Percentiles rank a stretch among this genome's conserved stretches.
Evolutionary conservation across 2,113 vertebrate species (phyloP).

Genomic region (Eptesicus fuscus): DNA sequence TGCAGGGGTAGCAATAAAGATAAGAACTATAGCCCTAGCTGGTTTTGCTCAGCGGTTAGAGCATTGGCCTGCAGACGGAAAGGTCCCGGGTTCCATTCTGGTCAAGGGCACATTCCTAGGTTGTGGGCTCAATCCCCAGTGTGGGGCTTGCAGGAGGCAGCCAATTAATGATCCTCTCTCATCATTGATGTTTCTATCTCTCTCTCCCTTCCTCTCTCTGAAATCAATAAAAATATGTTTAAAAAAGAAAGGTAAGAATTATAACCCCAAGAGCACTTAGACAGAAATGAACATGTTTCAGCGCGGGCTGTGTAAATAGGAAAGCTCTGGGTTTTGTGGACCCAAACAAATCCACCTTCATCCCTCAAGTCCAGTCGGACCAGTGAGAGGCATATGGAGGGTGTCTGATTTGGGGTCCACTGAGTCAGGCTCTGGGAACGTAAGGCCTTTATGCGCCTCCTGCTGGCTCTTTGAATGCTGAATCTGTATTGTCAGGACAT

Average conservation of each 20-base stretch:
- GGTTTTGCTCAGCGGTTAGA: no score
- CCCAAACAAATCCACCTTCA: fast-evolving
- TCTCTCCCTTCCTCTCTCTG: no score
- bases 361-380: fast-evolving
- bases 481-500: not conserved
- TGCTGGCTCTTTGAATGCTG: not conserved
- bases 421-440: no score
- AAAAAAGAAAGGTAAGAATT: conserved; percentile 62
- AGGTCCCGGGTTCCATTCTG: no score
- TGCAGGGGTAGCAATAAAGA: conserved; percentile 46
- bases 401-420: not conserved
- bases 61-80: no score
- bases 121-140: no score
- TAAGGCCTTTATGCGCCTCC: fast-evolving
- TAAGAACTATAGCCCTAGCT: conserved; percentile 53
- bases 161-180: no score
- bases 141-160: no score
- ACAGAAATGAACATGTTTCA: not conserved
- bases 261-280: not conserved
- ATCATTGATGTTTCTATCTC: no score
- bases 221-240: no score
- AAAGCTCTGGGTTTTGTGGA: not conserved
- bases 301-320: not conserved
- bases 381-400: fast-evolving
- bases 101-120: no score